These are phyloP conservation scores for Acropora yongei DNA, from an alignment of 64 coral and sea anemone genomes.

Conservation along the genomic window DNA sequence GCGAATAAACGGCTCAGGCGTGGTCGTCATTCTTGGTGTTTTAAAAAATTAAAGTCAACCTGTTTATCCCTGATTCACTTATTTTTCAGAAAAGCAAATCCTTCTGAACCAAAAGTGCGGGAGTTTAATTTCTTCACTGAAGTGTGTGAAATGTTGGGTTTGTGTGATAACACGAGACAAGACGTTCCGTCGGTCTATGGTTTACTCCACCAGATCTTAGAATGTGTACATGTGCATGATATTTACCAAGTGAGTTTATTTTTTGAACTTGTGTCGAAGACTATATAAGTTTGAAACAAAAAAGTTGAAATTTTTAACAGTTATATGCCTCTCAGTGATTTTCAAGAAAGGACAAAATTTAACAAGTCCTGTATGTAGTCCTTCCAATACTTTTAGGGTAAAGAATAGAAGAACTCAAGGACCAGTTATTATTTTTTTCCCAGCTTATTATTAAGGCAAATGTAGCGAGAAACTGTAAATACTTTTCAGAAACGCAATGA, in stretches of 20 bases:
- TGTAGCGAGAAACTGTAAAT: too few relatives aligned
- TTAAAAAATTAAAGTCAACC: not conserved
- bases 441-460: too few relatives aligned
- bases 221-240: conserved; percentile 37
- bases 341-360: too few relatives aligned
- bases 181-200: not conserved
- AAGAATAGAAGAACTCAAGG: too few relatives aligned
- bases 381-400: too few relatives aligned
- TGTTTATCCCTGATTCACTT: not conserved
- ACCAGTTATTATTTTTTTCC: too few relatives aligned
- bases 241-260: conserved; percentile 56
- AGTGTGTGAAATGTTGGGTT: conserved; percentile 43
- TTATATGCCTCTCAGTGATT: too few relatives aligned
- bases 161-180: not conserved
- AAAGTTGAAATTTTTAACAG: not conserved
- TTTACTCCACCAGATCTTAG: conserved; percentile 23
- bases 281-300: too few relatives aligned
- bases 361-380: too few relatives aligned
- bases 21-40: too few relatives aligned
- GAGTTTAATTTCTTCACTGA: conserved; percentile 75
- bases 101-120: not conserved
- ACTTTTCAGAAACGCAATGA: too few relatives aligned
- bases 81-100: not conserved
- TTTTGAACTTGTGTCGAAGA: not conserved
- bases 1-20: too few relatives aligned